These are phyloP conservation scores for Martes martes DNA, from an alignment of 2,113 vertebrate genomes.

Conservation along the genomic window DNA sequence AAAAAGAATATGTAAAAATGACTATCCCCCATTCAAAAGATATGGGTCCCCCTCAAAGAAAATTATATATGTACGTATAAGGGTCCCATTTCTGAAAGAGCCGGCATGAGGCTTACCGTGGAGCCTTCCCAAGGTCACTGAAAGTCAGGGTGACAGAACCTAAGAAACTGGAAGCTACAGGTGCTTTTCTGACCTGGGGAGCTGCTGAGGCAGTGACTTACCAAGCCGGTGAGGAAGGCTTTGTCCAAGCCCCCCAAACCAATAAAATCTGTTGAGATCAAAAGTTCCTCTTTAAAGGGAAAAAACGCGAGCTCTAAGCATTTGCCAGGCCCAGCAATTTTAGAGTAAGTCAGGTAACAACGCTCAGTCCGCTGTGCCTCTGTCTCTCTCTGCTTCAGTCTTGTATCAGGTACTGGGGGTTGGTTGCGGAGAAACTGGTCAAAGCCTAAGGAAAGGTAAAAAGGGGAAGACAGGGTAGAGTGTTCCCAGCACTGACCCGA, in stretches of 20 bases:
- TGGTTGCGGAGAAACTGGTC: neutral
- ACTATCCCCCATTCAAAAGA: neutral
- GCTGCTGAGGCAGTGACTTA: neutral
- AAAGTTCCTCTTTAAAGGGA: neutral
- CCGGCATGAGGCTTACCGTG: rapidly evolving
- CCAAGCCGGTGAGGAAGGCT: neutral
- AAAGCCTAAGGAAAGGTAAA: neutral
- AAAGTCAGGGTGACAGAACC: neutral
- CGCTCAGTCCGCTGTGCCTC: too few relatives aligned
- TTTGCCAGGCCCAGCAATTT: neutral
- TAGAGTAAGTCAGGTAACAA: neutral
- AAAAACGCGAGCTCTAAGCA: neutral
- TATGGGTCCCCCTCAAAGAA: neutral
- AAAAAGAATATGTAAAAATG: too few relatives aligned
- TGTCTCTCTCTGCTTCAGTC: neutral
- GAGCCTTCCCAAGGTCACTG: neutral
- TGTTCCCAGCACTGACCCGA: neutral
- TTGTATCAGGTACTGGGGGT: neutral
- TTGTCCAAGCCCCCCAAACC: neutral
- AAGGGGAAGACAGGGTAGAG: rapidly evolving
- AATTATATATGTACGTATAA: neutral
- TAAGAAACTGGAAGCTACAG: neutral
- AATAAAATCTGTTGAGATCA: neutral
- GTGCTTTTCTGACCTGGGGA: neutral
- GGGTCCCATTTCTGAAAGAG: neutral